phyloP scores from a whole-genome alignment of 2,888 invertebrate genomes.

The Tanypteryx hageni region DNA sequence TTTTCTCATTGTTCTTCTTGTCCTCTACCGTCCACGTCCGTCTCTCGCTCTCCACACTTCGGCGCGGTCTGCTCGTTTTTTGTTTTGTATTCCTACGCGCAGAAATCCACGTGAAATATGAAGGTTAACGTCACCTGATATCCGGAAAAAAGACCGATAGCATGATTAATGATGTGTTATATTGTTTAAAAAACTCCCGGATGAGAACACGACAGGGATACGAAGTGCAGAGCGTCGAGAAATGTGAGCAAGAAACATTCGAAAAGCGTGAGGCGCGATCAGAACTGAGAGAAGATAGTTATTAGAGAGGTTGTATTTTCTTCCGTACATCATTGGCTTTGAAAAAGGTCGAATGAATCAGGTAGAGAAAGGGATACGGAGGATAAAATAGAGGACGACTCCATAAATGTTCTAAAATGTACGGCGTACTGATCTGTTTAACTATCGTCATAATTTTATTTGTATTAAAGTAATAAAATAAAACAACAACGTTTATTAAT shows the following conservation, averaged over 20 bases:
- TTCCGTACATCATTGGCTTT: neutral
- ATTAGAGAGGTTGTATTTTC: neutral
- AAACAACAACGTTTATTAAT: too few relatives aligned
- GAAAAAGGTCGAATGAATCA: neutral
- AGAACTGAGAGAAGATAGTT: neutral
- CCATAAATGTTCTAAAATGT: too few relatives aligned
- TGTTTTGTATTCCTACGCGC: neutral
- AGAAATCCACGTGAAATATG: slow-evolving; percentile 59
- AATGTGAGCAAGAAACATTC: neutral
- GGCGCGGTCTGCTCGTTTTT: neutral
- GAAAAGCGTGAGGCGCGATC: neutral
- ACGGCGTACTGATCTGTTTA: too few relatives aligned
- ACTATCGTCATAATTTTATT: too few relatives aligned
- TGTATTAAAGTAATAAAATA: too few relatives aligned
- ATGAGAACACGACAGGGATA: neutral
- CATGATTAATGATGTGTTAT: slow-evolving; percentile 53
- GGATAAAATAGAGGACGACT: too few relatives aligned
- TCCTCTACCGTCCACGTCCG: neutral
- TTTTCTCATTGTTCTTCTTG: neutral
- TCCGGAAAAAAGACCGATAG: slow-evolving; percentile 53
- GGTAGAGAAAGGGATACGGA: neutral
- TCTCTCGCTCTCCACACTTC: neutral
- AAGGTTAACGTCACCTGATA: slow-evolving; percentile 60
- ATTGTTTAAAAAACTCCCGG: slow-evolving; percentile 36
- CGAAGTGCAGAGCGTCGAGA: neutral